Base-by-base conservation (phyloP, 1,140 invertebrate genomes). In the Teleopsis dalmanni region DNA sequence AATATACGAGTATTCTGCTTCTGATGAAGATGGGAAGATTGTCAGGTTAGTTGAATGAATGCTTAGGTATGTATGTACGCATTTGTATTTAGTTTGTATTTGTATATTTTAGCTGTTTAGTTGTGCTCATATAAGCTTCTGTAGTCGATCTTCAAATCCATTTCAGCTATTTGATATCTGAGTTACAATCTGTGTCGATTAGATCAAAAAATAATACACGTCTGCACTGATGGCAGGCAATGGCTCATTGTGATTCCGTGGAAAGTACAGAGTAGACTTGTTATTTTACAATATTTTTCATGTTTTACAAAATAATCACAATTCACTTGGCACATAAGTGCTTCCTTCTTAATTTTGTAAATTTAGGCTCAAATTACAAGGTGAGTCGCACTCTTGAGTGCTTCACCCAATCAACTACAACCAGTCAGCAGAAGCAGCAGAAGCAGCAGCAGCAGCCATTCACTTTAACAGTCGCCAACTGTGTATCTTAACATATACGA, bases 331-430 rank as follows among this genome's bases (percentile, higher is more conserved):
- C 16, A 29, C 25, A 65, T 62, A 62, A 65, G 63, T 66, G 63
- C 60, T 65, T 66, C 60, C 63, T 61, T 66, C 57, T 63, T 58
- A 14, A 36, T 41, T 43, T 27, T 42, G 31, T n/a, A 51, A 47
- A 41, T 43, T 51, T 52, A 53, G 59, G 55, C 56, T 66, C 63
- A 64, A 66, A 66, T 66, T 66, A 66, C 64, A 66, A 66, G 64
- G 64, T 66, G 60, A 66, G 57, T 54, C 34, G 52, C 43, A 46
- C 18, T 47, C 35, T 46, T 29, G 41, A 43, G 41, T 43, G 41
- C 4, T 43, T 16, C 31, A 19, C 26, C 16, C 16, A 37, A 47
- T 19, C 25, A 14, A 47, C 26, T 36, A 16, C 14, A 19, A 36
- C 22, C 21, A 27, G 45, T 25, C 23, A 14, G 13, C 23, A 19